These are phyloP conservation scores for Drosophila crucigera DNA, from an alignment of 2,888 invertebrate species.

Conservation along the genomic window DNA sequence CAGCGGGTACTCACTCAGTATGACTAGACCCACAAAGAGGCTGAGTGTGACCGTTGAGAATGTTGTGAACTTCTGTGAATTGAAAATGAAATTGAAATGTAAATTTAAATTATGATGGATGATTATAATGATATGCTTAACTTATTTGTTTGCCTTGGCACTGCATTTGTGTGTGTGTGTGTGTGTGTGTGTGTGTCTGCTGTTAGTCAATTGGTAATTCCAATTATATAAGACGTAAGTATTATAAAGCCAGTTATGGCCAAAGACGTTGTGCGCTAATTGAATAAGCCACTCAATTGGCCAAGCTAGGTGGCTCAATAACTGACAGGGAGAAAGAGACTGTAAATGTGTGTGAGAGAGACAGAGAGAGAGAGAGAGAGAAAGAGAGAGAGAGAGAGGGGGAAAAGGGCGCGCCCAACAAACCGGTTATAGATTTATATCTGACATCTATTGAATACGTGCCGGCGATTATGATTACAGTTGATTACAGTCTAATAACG, in stretches of 20 bases:
- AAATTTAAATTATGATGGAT: conserved; percentile 34
- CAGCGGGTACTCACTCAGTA: conserved; percentile 90
- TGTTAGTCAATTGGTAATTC: conserved; percentile 18
- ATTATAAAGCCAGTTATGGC: conserved; percentile 45
- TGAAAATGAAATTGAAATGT: conserved; percentile 6
- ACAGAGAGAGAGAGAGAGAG: not conserved
- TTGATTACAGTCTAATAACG: conserved; percentile 50
- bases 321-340: not conserved
- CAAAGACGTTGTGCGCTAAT: conserved; percentile 44
- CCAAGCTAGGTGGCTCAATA: conserved; percentile 23
- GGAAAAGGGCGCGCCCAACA: conserved; percentile 62
- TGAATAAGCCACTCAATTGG: conserved; percentile 49
- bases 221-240: conserved; percentile 36
- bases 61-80: conserved; percentile 93
- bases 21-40: conserved; percentile 96
- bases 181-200: conserved; percentile 1
- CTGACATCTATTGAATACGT: conserved; percentile 63
- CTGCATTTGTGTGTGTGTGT: conserved; percentile 6
- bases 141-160: conserved; percentile 22
- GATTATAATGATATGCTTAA: conserved; percentile 26
- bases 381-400: not conserved
- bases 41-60: conserved; percentile 96
- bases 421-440: conserved; percentile 55
- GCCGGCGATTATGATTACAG: conserved; percentile 62
- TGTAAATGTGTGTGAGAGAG: not conserved